Evolutionary conservation across 2,797 vertebrate species (phyloP).

Genomic region (Chloroceryle inda): DNA sequence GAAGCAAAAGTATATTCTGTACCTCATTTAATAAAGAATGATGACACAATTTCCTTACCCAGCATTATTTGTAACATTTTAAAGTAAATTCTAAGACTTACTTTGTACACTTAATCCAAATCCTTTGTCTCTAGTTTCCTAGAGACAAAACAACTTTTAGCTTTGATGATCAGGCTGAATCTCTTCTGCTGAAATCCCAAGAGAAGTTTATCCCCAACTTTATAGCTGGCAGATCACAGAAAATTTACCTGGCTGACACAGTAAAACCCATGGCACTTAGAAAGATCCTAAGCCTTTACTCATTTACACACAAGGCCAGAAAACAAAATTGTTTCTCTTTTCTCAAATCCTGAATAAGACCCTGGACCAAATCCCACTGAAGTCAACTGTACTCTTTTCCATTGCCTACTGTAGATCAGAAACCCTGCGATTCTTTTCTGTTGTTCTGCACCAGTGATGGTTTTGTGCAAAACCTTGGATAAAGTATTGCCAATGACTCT

Average conservation of each 20-base stretch:
- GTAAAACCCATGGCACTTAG: neutral
- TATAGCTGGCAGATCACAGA: neutral
- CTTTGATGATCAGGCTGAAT: neutral
- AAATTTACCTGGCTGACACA: slow-evolving; percentile 6
- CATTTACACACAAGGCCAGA: neutral
- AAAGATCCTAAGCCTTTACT: slow-evolving; percentile 5
- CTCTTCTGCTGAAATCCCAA: neutral
- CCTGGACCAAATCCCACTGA: neutral
- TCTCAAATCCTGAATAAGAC: slow-evolving; percentile 29
- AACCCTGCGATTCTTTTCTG: neutral
- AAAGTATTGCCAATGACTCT: neutral
- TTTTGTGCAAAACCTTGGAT: slow-evolving; percentile 14
- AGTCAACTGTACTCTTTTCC: neutral
- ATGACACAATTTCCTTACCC: neutral
- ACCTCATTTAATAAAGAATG: neutral
- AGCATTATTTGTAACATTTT: neutral
- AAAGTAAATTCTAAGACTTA: neutral
- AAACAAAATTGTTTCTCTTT: neutral
- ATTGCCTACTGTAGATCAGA: neutral
- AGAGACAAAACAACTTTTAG: neutral
- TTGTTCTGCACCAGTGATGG: neutral
- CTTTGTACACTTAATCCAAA: neutral
- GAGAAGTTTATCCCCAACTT: neutral
- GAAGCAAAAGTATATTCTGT: neutral
- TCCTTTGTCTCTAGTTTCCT: neutral